These are phyloP conservation scores for Protobothrops mucrosquamatus DNA, from an alignment of 2,113 vertebrate genomes.

Conservation along the genomic window DNA sequence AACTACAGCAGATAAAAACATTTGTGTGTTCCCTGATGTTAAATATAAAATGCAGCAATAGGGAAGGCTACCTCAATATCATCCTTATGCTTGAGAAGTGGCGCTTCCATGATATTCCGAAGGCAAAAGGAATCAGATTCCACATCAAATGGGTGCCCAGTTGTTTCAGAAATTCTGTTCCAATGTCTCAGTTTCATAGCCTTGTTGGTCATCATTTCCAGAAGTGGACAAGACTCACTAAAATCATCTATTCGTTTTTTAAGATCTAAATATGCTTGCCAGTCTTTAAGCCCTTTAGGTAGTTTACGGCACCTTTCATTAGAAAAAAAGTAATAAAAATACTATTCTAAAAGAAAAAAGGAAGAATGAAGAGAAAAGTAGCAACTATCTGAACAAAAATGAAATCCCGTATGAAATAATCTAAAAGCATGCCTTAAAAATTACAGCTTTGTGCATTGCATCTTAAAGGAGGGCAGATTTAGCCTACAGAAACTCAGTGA, in stretches of 20 bases:
- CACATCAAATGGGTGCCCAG: conserved; percentile 70
- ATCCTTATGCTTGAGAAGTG: conserved; percentile 74
- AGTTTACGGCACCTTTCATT: conserved; percentile 70
- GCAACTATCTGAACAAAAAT: background rate
- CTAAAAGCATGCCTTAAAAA: background rate
- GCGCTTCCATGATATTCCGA: conserved; percentile 76
- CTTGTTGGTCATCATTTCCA: conserved; percentile 78
- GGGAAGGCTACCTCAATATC: conserved; percentile 68
- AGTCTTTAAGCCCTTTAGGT: conserved; percentile 75
- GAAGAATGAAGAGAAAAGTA: background rate
- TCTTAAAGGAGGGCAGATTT: background rate
- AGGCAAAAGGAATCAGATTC: conserved; percentile 74
- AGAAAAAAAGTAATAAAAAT: background rate
- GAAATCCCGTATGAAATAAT: background rate
- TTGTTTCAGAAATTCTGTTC: conserved; percentile 73
- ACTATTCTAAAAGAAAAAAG: background rate
- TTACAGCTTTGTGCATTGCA: background rate
- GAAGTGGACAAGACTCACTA: conserved; percentile 71
- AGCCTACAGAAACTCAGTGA: background rate
- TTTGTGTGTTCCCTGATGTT: background rate
- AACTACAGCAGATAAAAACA: background rate
- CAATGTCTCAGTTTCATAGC: conserved; percentile 77
- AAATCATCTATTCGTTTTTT: conserved; percentile 79
- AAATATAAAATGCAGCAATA: background rate
- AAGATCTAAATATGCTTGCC: conserved; percentile 76